These are phyloP conservation scores for Metridium senile DNA, from an alignment of 92 coral and sea anemone genomes.

Conservation along the genomic window DNA sequence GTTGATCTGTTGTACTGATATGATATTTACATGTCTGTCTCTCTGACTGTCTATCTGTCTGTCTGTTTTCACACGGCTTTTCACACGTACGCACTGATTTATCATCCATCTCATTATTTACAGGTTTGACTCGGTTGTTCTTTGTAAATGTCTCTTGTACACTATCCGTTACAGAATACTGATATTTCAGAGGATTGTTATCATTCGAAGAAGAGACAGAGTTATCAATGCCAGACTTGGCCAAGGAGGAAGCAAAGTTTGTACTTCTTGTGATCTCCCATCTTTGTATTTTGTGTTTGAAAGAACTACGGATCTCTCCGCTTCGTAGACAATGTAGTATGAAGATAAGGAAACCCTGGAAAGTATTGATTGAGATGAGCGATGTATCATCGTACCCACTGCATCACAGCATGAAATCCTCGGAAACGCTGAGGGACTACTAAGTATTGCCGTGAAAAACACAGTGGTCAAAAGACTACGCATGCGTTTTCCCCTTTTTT, in stretches of 20 bases:
- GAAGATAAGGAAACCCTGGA: slow-evolving; percentile 67
- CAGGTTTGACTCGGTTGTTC: background rate
- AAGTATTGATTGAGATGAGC: background rate
- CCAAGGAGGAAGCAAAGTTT: slow-evolving; percentile 21
- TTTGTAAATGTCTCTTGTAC: background rate
- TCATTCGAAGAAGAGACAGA: background rate
- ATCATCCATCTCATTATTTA: background rate
- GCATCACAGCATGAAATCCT: background rate
- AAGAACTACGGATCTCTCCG: slow-evolving; percentile 44
- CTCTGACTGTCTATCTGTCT: background rate
- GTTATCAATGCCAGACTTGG: slow-evolving; percentile 16
- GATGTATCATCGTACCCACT: background rate
- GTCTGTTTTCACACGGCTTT: background rate
- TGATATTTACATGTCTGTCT: too few relatives aligned
- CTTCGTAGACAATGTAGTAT: slow-evolving; percentile 60
- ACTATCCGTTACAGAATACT: background rate
- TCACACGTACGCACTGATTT: background rate
- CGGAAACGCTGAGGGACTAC: too few relatives aligned
- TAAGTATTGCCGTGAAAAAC: too few relatives aligned
- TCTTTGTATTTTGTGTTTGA: slow-evolving; percentile 32
- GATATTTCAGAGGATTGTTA: background rate
- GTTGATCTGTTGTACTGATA: too few relatives aligned
- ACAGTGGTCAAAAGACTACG: too few relatives aligned
- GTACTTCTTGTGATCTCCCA: slow-evolving; percentile 19
- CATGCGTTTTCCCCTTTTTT: too few relatives aligned